A percentile compares a stretch with the other conserved stretches of the same genome.
Conservation (phyloP, 2,797 vertebrate species). For the Phoeniculus purpureus region DNA sequence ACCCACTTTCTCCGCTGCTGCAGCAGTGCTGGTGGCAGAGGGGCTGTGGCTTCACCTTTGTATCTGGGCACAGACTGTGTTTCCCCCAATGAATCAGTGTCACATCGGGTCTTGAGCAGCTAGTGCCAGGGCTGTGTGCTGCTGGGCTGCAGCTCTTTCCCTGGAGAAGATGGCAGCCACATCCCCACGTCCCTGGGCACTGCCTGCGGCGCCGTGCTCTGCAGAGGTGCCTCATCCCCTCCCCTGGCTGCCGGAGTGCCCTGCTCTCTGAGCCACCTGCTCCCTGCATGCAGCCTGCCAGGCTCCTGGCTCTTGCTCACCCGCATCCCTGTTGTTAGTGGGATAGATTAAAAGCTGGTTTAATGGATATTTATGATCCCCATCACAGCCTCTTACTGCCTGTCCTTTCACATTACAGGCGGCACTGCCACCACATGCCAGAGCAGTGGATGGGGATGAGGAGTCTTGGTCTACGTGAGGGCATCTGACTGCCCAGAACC, state of each 20-base stretch:
- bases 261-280: not conserved
- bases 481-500: not conserved
- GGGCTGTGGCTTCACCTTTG: not conserved
- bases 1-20: not conserved
- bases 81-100: accelerated
- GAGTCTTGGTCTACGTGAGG: accelerated
- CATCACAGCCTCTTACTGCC: conserved; percentile 49
- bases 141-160: not conserved
- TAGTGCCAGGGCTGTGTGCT: not conserved
- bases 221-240: not conserved
- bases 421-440: not conserved
- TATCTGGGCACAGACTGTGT: accelerated
- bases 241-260: not conserved
- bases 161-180: not conserved
- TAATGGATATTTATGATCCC: conserved; percentile 65
- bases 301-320: not conserved
- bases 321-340: not conserved
- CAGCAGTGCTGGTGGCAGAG: not conserved
- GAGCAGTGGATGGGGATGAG: not conserved
- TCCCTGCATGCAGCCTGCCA: not conserved
- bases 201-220: not conserved
- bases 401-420: not conserved
- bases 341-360: conserved; percentile 43
- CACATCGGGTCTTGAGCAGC: accelerated
- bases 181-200: accelerated